phyloP scores from a whole-genome alignment of 2,797 vertebrate genomes.

The Enteromius mattozi region DNA sequence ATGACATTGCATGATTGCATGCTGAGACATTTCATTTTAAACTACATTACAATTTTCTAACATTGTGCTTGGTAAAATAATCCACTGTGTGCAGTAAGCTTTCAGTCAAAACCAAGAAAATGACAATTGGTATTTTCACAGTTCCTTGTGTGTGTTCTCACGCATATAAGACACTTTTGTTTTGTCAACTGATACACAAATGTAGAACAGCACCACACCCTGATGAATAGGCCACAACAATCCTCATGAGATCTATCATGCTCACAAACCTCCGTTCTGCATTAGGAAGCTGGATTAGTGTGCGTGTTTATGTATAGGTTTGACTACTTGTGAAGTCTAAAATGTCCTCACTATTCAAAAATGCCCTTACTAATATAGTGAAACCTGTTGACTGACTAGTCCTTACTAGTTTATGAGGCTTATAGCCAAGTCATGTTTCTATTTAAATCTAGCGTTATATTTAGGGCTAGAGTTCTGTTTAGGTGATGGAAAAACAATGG shows the following conservation, averaged over 20 bases:
- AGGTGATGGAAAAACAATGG: neutral
- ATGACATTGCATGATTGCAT: neutral
- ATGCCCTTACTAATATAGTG: conserved; percentile 38
- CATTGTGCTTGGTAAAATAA: neutral
- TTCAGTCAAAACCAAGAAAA: conserved; percentile 2
- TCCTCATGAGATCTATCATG: conserved; percentile 33
- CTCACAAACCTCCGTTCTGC: conserved; percentile 14
- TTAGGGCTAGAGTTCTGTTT: neutral
- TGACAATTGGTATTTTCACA: conserved; percentile 18
- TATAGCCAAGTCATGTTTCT: neutral
- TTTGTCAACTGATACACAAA: conserved; percentile 48
- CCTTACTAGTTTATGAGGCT: neutral
- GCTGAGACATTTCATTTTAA: neutral
- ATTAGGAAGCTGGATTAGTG: conserved; percentile 26
- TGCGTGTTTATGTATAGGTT: conserved; percentile 24
- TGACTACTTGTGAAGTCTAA: neutral
- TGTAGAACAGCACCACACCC: conserved; percentile 46
- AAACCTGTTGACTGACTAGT: neutral
- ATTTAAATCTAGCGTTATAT: neutral
- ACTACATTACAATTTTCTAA: neutral
- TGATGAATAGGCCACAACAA: conserved; percentile 22
- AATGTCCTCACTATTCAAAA: neutral
- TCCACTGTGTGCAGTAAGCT: neutral
- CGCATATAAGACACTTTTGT: conserved; percentile 39
- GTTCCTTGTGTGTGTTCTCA: conserved; percentile 48